Base-by-base conservation (phyloP, 2,888 invertebrate species). In the Tetranychus truncatus region DNA sequence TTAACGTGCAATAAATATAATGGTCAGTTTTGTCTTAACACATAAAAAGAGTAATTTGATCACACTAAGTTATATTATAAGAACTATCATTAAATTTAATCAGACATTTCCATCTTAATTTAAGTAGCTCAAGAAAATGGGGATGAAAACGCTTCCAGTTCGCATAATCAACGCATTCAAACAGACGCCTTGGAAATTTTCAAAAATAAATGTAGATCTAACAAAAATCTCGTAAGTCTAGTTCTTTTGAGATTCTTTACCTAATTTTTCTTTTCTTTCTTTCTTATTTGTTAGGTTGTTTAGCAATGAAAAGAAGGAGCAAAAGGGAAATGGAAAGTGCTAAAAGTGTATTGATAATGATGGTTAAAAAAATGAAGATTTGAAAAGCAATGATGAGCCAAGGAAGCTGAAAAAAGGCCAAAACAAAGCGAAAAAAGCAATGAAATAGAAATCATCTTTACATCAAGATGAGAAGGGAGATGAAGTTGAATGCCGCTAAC, bases 381-480 rank as follows among this genome's bases (percentile, higher is more conserved):
- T 15, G 55, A 15, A 55, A 3, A 55, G 15, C 55, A 15, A 55
- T 55, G 55, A 15, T 15, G 55, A 55, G 6, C 15, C 11, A 6
- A 55, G 15, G 55, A 55, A 55, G 15, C 55, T 55, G 46, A 55
- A 55, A 55, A 55, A 15, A 15, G 11, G 11, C 55, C 9, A 55
- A 55, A 55, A 15, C 15, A 55, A 55, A 7, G 9, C 11, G 55
- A 55, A 55, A 55, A 55, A 55, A 15, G 55, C 9, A 55, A 55
- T 55, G 15, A 15, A 55, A 55, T 15, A 55, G 55, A 55, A 55
- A 55, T 55, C 55, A 55, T 55, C 55, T 55, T 55, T 55, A 55
- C 55, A 55, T 55, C 55, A 55, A 55, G 55, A 55, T 55, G 55
- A 55, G 55, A 55, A 55, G 55, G 55, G 55, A 55, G 55, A 55